Evolutionary conservation across 1,140 invertebrate species (phyloP).

Genomic region (Hypothenemus hampei): DNA sequence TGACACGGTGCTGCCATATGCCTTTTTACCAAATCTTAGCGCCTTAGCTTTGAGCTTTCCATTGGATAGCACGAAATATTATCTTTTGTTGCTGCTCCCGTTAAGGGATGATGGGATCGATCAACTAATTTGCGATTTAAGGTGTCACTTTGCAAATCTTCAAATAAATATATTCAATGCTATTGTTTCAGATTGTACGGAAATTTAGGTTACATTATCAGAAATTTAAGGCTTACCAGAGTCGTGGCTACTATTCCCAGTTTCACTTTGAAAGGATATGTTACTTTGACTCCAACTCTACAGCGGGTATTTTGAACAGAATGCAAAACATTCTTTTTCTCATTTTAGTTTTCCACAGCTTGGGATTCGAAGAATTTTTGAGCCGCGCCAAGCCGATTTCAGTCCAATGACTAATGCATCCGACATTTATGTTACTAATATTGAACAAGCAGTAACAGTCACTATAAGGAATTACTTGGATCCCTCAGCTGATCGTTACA

Average conservation of each 20-base stretch:
- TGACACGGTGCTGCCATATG: conserved; percentile 67
- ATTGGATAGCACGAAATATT: conserved; percentile 62
- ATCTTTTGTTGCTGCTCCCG: conserved; percentile 57
- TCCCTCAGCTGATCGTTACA: conserved; percentile 49
- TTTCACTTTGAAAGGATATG: conserved; percentile 70
- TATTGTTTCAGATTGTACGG: conserved; percentile 42
- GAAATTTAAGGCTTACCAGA: conserved; percentile 59
- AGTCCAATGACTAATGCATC: conserved; percentile 67
- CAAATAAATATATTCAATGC: not conserved
- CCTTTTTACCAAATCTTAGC: conserved; percentile 66
- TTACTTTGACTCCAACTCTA: conserved; percentile 68
- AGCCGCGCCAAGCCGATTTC: conserved; percentile 69
- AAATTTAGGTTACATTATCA: conserved; percentile 60
- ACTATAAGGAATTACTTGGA: conserved; percentile 69
- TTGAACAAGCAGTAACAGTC: conserved; percentile 75
- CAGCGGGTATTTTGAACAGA: conserved; percentile 60
- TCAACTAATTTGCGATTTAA: conserved; percentile 41
- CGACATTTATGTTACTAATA: conserved; percentile 70
- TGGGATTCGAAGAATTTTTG: conserved; percentile 69
- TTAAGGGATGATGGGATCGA: conserved; percentile 47
- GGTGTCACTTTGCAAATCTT: conserved; percentile 28
- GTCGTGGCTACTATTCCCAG: conserved; percentile 70
- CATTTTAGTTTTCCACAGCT: conserved; percentile 49
- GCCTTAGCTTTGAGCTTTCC: conserved; percentile 68
- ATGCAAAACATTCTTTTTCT: conserved; percentile 3